Evolutionary conservation across 2,113 vertebrate species (phyloP), one percentile per base, ranked within the genome.

Genomic region (Cryptomyrus ogoouensis): DNA sequence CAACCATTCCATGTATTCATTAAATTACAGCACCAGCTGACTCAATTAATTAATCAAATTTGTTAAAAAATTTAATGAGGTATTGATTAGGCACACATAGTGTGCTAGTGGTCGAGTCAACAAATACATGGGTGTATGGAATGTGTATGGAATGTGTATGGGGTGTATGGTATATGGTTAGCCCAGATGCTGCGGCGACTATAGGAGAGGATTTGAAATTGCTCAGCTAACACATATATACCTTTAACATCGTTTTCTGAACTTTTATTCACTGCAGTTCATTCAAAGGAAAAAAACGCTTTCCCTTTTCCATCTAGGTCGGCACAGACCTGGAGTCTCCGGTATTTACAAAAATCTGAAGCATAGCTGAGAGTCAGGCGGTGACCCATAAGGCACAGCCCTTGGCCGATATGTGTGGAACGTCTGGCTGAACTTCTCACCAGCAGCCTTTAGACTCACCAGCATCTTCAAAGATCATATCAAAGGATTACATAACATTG

Each of bases 401-500:
- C 87, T 89, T 92, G 90, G 89, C 88, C 27, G 47, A 66, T 1
- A 17, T n/a, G 56, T n/a, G 42, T 4, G 46, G 56, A 84, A 80
- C 44, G 53, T 66, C 77, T 92, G 90, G 90, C 90, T 84, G 84
- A 35, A 89, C 77, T 47, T 88, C 44, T 56, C 62, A 88, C 89
- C 87, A 87, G 50, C 46, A 89, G 88, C 90, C 84, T 31, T 89
- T 66, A 88, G 89, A 89, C 85, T n/a, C n/a, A n/a, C n/a, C n/a
- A 39, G 39, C 15, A 80, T 42, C 5, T 80, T 80, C 4, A 80
- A 80, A 19, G 74, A 80, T 5, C 31, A 80, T 19, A 39, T 42
- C 35, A 42, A 80, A 80, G 17, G 35, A 80, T n/a, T 19, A 8
- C 31, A 77, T 21, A 47, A 35, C 83, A 10, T 46, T n/a, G 83